These are phyloP conservation scores for Hermatobates lingyangjiaoensis DNA, from an alignment of 1,140 invertebrate species.

Conservation along the genomic window DNA sequence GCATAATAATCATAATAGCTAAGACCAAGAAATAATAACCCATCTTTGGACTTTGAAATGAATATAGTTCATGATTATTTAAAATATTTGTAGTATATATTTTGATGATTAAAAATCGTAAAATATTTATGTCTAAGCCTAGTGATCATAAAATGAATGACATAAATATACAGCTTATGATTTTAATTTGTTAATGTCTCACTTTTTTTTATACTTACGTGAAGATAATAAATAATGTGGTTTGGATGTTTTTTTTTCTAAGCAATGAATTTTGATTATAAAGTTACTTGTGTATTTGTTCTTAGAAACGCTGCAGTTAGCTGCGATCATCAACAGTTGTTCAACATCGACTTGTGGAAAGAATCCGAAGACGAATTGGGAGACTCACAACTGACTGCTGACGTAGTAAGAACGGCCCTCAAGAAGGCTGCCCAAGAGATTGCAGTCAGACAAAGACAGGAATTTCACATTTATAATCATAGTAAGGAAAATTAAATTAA, in stretches of 20 bases:
- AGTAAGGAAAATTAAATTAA: constrained; percentile 25
- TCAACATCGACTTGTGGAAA: constrained; percentile 39
- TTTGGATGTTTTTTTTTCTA: not conserved
- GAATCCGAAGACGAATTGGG: constrained; percentile 25
- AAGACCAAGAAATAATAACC: too few species aligned
- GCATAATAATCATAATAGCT: too few species aligned
- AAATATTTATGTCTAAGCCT: too few species aligned
- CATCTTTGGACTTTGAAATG: too few species aligned
- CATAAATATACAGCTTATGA: too few species aligned
- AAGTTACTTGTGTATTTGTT: constrained; percentile 4
- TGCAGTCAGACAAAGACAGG: constrained; percentile 44
- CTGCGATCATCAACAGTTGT: constrained; percentile 45
- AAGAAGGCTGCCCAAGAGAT: constrained; percentile 54
- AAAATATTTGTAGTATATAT: too few species aligned
- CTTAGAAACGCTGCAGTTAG: constrained; percentile 53
- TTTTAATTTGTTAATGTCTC: too few species aligned
- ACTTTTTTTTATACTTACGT: too few species aligned
- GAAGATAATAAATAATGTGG: too few species aligned
- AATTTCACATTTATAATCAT: constrained; percentile 53
- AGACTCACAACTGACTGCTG: constrained; percentile 25
- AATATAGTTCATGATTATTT: too few species aligned
- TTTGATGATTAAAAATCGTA: too few species aligned
- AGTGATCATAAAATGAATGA: too few species aligned
- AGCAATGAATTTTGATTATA: not conserved
- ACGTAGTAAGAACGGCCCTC: constrained; percentile 38